Conservation (phyloP, 2,797 vertebrate species). For the Dryobates pubescens region DNA sequence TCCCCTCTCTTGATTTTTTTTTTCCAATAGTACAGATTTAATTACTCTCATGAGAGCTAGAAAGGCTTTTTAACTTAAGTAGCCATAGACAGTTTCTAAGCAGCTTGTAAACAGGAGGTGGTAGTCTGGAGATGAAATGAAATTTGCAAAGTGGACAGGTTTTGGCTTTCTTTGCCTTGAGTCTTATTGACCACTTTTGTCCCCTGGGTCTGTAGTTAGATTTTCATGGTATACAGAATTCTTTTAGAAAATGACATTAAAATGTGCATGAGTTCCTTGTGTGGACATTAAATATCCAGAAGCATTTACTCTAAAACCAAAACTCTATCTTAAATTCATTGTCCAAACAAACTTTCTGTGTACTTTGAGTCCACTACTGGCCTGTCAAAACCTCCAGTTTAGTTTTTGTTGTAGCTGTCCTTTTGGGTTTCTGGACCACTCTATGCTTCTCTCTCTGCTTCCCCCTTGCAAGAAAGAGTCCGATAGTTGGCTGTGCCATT, state of each 20-base stretch:
- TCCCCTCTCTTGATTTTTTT: not conserved
- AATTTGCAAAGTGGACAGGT: not conserved
- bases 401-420: not conserved
- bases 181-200: not conserved
- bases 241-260: not conserved
- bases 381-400: not conserved
- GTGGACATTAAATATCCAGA: not conserved
- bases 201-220: too few relatives aligned
- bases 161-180: not conserved
- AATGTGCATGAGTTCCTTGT: not conserved
- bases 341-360: not conserved
- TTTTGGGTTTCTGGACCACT: not conserved
- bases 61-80: not conserved
- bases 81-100: not conserved
- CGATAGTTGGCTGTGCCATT: not conserved
- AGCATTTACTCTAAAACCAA: not conserved
- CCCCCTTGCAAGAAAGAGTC: not conserved
- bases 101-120: not conserved
- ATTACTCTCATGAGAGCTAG: not conserved
- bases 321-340: not conserved
- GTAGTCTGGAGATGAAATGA: not conserved
- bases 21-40: not conserved
- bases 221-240: too few relatives aligned
- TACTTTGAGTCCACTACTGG: not conserved
- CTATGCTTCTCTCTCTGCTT: not conserved